A percentile compares a stretch with the other conserved stretches of the same genome.
phyloP scores from a whole-genome alignment of 2,888 invertebrate species.

The Drosophila paranaensis region DNA sequence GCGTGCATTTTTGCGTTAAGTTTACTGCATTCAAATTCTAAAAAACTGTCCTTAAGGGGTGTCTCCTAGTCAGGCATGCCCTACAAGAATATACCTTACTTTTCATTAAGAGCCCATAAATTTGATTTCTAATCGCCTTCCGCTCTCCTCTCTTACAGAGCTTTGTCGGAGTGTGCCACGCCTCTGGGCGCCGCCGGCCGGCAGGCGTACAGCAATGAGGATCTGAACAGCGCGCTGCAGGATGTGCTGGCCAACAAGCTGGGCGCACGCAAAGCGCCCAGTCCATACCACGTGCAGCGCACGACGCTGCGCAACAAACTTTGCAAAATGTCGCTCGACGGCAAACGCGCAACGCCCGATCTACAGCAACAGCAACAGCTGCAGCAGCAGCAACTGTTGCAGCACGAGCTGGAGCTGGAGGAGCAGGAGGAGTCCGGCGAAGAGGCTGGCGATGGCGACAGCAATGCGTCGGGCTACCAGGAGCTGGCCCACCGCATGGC shows the following conservation, averaged over 20 bases:
- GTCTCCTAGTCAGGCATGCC: too few relatives aligned
- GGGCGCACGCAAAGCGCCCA: constrained; percentile 96
- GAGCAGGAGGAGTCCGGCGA: constrained; percentile 84
- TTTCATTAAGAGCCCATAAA: too few relatives aligned
- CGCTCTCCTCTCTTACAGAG: constrained; percentile 85
- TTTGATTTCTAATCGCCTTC: neutral
- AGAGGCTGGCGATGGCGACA: constrained; percentile 84
- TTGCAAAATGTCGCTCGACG: constrained; percentile 89
- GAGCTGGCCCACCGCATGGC: constrained; percentile 68
- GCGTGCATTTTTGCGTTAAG: too few relatives aligned
- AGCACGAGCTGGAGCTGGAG: constrained; percentile 71
- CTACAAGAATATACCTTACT: too few relatives aligned
- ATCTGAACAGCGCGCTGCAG: constrained; percentile 95
- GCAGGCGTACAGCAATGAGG: constrained; percentile 97
- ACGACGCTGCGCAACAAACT: constrained; percentile 98
- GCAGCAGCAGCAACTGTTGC: constrained; percentile 49
- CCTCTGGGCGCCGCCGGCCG: constrained; percentile 83
- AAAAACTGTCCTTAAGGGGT: too few relatives aligned
- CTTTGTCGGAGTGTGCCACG: constrained; percentile 88
- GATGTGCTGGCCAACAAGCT: constrained; percentile 97
- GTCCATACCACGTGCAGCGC: constrained; percentile 97
- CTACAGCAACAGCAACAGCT: constrained; percentile 49
- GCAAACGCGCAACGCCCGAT: constrained; percentile 61
- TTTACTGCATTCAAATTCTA: too few relatives aligned
- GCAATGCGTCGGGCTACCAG: constrained; percentile 84